phyloP scores from a whole-genome alignment of 2,797 vertebrate species.

The Argentina silus region DNA sequence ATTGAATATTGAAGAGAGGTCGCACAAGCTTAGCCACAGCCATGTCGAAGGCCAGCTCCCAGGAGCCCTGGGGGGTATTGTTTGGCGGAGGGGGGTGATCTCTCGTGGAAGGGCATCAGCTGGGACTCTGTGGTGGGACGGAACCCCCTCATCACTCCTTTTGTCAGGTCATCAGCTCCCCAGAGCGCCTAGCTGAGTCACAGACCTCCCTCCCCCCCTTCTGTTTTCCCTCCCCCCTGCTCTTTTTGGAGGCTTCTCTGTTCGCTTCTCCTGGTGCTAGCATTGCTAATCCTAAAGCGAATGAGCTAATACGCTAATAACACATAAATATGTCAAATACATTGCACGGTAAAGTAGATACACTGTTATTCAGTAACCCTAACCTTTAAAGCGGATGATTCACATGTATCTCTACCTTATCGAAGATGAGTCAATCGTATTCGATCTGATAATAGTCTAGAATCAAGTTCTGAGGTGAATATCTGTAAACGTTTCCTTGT shows the following conservation, averaged over 20 bases:
- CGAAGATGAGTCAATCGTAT: no score
- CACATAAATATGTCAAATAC: no score
- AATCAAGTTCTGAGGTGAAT: neutral
- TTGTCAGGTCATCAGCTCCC: conserved; percentile 50
- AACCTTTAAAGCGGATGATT: no score
- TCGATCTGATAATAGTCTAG: neutral
- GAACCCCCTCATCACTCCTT: conserved; percentile 29
- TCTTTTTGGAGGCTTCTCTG: conserved; percentile 18
- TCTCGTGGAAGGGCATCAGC: conserved; percentile 71
- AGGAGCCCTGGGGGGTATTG: conserved; percentile 63
- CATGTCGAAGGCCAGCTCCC: conserved; percentile 73
- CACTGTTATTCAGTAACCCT: no score
- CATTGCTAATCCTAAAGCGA: neutral
- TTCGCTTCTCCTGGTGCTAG: conserved; percentile 31
- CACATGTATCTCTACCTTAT: no score
- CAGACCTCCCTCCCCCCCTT: conserved; percentile 24
- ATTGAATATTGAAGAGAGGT: conserved; percentile 65
- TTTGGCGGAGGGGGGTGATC: conserved; percentile 63
- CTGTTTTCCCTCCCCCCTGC: conserved; percentile 34
- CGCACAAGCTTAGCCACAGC: conserved; percentile 48
- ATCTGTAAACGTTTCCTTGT: neutral
- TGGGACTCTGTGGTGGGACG: conserved; percentile 64
- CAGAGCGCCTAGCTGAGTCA: conserved; percentile 66
- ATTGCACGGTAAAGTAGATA: no score
- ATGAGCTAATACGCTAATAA: no score